A percentile compares a stretch with the other conserved stretches of the same genome.
phyloP scores from a whole-genome alignment of 1,140 invertebrate genomes.

The Drosophila pseudoobscura region DNA sequence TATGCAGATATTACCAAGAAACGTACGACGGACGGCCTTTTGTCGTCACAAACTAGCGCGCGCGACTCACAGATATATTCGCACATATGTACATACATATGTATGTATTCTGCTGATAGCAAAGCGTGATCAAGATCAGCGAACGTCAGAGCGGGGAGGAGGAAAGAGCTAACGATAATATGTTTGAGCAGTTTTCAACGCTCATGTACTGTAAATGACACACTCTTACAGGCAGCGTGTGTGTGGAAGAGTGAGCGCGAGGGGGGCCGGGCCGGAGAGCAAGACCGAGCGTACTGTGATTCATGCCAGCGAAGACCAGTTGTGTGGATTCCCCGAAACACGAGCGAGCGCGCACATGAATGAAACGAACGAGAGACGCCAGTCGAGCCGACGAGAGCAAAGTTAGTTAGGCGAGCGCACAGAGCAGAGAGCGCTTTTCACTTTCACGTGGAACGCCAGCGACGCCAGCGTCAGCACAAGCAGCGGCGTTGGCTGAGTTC shows the following conservation, averaged over 20 bases:
- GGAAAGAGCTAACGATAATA: slow-evolving; percentile 9
- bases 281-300: slow-evolving; percentile 20
- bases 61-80: too few relatives aligned
- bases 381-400: slow-evolving; percentile 23
- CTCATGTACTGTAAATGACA: slow-evolving; percentile 30
- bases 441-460: not conserved
- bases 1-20: slow-evolving; percentile 2
- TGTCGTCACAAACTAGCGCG: slow-evolving; percentile 48
- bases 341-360: slow-evolving; percentile 43
- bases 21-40: slow-evolving; percentile 27
- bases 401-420: not conserved
- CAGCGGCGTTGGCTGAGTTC: slow-evolving; percentile 22
- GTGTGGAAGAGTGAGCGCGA: not conserved
- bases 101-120: slow-evolving; percentile 10
- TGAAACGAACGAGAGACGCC: slow-evolving; percentile 46
- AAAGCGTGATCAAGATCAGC: too few relatives aligned
- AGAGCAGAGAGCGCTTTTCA: slow-evolving; percentile 1
- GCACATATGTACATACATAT: too few relatives aligned
- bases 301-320: slow-evolving; percentile 18
- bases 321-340: slow-evolving; percentile 35
- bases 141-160: not conserved
- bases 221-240: slow-evolving; percentile 13
- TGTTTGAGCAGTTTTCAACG: slow-evolving; percentile 30
- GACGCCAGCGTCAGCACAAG: too few relatives aligned
- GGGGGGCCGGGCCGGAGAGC: not conserved